phyloP scores from a whole-genome alignment of 2,888 invertebrate genomes.

The Cremastobaeus sp. region DNA sequence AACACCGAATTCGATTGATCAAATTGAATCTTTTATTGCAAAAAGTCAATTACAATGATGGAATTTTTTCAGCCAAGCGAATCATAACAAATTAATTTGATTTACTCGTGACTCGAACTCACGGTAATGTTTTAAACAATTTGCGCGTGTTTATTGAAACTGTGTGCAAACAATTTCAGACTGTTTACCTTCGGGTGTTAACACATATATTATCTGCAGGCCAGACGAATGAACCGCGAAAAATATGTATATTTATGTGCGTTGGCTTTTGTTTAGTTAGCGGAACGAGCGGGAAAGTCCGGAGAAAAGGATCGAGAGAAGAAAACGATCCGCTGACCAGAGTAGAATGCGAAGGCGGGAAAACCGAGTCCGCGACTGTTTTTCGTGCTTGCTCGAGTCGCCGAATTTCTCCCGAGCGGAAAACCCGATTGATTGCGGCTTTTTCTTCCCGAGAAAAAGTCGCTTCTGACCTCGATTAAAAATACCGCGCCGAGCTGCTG shows the following conservation, averaged over 20 bases:
- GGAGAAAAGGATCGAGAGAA: background rate
- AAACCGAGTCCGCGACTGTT: too few species aligned
- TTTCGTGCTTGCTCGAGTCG: too few species aligned
- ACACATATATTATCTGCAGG: background rate
- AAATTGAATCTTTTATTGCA: too few species aligned
- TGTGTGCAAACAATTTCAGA: background rate
- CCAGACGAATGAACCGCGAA: background rate
- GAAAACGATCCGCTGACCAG: background rate
- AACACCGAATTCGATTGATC: too few species aligned
- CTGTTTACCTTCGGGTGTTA: background rate
- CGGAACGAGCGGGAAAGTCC: background rate
- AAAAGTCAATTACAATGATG: too few species aligned
- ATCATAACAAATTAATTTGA: too few species aligned
- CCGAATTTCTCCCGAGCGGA: too few species aligned
- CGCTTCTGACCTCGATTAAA: conserved; percentile 12
- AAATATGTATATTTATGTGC: background rate
- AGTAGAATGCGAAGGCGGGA: too few species aligned
- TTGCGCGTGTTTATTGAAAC: background rate
- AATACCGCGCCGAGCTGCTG: conserved; percentile 18
- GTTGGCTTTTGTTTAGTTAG: background rate
- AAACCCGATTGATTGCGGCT: background rate
- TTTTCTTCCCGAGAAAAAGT: background rate
- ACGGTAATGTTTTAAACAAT: too few species aligned
- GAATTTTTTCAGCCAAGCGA: too few species aligned
- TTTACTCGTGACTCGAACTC: too few species aligned